Evolutionary conservation across 2,113 vertebrate species (phyloP), one percentile per base, ranked within the genome.

Genomic region (Clarias macrocephalus): DNA sequence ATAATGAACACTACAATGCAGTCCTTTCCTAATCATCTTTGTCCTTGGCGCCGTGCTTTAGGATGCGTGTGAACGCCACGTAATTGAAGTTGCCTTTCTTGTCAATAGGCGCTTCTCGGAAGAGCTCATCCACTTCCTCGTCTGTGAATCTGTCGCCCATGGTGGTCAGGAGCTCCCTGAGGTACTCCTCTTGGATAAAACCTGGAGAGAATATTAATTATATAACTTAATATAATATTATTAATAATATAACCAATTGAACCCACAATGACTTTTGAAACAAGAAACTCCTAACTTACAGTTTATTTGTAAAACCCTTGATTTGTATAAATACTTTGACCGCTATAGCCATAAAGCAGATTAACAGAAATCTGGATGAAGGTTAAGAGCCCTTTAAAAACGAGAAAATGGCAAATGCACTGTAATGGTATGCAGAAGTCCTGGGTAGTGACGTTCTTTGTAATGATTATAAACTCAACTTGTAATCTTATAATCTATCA

Each of bases 1-100:
- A 30, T 62, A 56, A 82, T 57, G 42, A 83, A 63, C 59, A 54
- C 60, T 57, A 48, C 33, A 66, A 57, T n/a, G 11, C 33, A 33
- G 21, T 66, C 72, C 8, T 5, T 66, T 79, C 12, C 72, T 87
- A 84, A 68, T 87, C 86, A 28, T 87, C 86, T n/a, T 87, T 83
- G 80, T 87, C 86, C 59, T 87, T 87, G 72, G 86, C 86, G 11
- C 86, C 86, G 25, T 87, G 86, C 81, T 87, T 87, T 28, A 87
- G 68, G 62, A 87, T 87, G 62, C 86, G 86, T 3, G 86, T 87
- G 62, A 87, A 87, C 13, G 86, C 86, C 60, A 87, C 86, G n/a
- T 87, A 87, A 77, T 87, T 87, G 72, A 87, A 87, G 81, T 87
- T 84, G 81, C 86, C 86, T 33, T 87, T 87, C 82, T 87, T 87